A percentile compares a stretch with the other conserved stretches of the same genome.
These are phyloP conservation scores for Chaetura pelagica DNA, from an alignment of 2,113 vertebrate genomes.

Conservation along the genomic window DNA sequence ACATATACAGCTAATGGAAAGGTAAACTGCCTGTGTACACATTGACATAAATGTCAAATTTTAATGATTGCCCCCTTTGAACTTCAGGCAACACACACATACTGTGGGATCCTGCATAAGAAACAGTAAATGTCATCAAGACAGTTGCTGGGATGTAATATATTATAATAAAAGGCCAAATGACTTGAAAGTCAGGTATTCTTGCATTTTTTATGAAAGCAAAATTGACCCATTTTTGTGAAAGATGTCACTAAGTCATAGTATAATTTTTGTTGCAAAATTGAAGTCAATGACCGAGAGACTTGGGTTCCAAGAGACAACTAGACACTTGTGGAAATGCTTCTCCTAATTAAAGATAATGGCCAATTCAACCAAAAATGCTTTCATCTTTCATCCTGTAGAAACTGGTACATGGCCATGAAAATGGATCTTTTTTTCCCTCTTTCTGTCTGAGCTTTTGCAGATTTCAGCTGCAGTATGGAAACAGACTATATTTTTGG, in stretches of 20 bases:
- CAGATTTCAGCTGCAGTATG: conserved; percentile 46
- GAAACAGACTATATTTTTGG: conserved; percentile 66
- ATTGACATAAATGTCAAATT: conserved; percentile 71
- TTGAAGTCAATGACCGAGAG: conserved; percentile 41
- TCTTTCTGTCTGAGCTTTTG: conserved; percentile 43
- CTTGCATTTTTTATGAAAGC: conserved; percentile 69
- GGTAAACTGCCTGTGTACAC: conserved; percentile 59
- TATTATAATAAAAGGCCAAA: conserved; percentile 70
- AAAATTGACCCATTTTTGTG: conserved; percentile 57
- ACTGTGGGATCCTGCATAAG: conserved; percentile 34
- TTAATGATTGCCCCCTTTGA: conserved; percentile 68
- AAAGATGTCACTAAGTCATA: conserved; percentile 49
- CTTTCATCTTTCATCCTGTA: conserved; percentile 63
- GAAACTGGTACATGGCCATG: conserved; percentile 58
- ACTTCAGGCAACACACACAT: conserved; percentile 24
- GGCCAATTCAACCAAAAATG: conserved; percentile 40
- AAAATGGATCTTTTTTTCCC: background rate
- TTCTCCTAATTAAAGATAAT: conserved; percentile 51
- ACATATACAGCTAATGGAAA: conserved; percentile 47
- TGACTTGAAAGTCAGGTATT: conserved; percentile 64
- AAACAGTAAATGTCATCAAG: conserved; percentile 65
- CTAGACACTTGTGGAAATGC: conserved; percentile 41
- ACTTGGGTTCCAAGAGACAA: conserved; percentile 48
- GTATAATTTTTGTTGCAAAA: conserved; percentile 55
- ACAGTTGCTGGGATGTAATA: conserved; percentile 44